Base-by-base conservation (phyloP, 2,888 invertebrate species). In the Xanthia icteritia region DNA sequence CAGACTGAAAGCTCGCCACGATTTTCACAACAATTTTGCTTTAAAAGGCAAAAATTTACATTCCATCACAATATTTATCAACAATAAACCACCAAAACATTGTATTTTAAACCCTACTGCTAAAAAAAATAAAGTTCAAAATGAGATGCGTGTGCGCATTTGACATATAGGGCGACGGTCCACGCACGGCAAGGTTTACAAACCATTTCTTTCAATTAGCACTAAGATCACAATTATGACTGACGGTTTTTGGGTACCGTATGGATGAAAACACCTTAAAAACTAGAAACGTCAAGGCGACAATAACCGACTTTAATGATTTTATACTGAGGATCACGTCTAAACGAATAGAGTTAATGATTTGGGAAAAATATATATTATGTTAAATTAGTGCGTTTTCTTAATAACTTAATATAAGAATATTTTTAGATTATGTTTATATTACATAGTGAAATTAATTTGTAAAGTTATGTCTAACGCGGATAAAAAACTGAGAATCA, bases 121-220 rank as follows among this genome's bases (percentile, higher is more conserved):
- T 1, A 0, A 17, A n/a, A 5, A 36, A 11, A 27, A 11, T 65
- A 60, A 45, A 54, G 81, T 81, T 67, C 0, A 56, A 56, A 72
- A 60, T 75, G n/a, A 31, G 20, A 60, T 76, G 72, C 63, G 36
- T 11, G 1, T 48, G 13, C 60, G 63, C 83, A 64, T 73, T 70
- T 42, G 54, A 56, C 61, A 70, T 68, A 68, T 76, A 76, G 31
- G 64, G 76, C 58, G 79, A 48, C 51, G 65, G 75, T 79, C 76
- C 81, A 79, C 76, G 77, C 73, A 77, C 67, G 76, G 74, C 74
- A 70, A 87, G 88, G 89, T 93, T 92, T 91, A 90, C 92, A 86
- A 86, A 93, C 89, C 91, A 92, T 93, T 93, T 91, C 89, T 90
- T 85, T 87, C 92, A 91, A 92, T 94, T 94, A 94, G 91, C 91